Evolutionary conservation across 2,888 invertebrate genomes (phyloP).

Genomic region (Eumerus sabulonum): DNA sequence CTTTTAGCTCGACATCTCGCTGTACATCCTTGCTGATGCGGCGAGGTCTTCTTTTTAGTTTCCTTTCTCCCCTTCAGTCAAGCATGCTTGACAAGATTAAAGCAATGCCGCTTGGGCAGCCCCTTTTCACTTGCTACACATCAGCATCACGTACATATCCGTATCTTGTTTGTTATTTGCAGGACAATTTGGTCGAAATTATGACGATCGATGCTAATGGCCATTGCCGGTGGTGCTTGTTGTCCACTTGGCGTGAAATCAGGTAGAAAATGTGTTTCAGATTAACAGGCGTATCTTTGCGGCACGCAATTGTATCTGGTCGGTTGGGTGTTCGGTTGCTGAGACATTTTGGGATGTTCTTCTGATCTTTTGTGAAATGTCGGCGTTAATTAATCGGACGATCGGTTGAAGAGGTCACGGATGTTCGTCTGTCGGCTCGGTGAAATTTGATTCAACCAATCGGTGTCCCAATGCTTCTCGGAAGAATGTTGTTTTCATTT

Average conservation of each 20-base stretch:
- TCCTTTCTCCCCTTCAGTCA: constrained; percentile 14
- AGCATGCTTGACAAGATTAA: constrained; percentile 39
- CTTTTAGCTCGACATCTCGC: constrained; percentile 21
- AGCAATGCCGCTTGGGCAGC: constrained; percentile 46
- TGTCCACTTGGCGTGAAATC: constrained; percentile 59
- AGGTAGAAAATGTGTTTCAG: constrained; percentile 63
- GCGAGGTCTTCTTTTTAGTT: constrained; percentile 26
- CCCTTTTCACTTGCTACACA: constrained; percentile 28
- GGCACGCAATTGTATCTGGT: no score
- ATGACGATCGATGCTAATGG: constrained; percentile 50
- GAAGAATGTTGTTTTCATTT: constrained; percentile 11
- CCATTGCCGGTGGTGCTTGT: constrained; percentile 29
- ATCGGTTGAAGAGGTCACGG: constrained; percentile 44
- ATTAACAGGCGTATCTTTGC: constrained; percentile 16
- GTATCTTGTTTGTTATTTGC: constrained; percentile 62
- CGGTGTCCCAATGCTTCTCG: constrained; percentile 23
- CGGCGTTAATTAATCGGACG: constrained; percentile 55
- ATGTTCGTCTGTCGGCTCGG: neutral
- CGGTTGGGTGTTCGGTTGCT: no score
- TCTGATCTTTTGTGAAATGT: constrained; percentile 29
- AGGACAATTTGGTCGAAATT: constrained; percentile 53
- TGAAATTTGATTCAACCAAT: constrained; percentile 41
- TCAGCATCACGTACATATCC: constrained; percentile 21
- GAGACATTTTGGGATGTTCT: no score
- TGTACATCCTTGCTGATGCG: constrained; percentile 40